Conservation (phyloP, 2,888 invertebrate species). For the Drosophila bunnanda region DNA sequence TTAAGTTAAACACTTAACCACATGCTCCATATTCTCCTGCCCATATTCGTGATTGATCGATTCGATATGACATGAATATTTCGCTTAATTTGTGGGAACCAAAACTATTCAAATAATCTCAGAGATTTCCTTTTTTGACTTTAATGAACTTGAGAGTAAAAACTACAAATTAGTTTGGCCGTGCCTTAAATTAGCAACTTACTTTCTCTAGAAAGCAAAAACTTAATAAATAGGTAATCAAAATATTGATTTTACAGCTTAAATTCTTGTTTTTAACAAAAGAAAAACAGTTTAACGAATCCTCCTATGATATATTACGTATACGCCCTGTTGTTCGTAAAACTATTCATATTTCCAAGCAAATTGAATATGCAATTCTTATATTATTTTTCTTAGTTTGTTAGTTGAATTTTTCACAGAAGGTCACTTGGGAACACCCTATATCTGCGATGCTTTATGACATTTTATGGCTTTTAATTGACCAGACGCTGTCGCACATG, state of each 20-base stretch:
- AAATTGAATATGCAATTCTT: not conserved
- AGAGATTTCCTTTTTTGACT: not conserved
- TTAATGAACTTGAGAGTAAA: conserved; percentile 2
- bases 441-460: conserved; percentile 39
- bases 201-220: conserved; percentile 12
- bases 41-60: conserved; percentile 27
- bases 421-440: conserved; percentile 24
- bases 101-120: not conserved
- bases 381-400: not conserved
- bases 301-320: conserved; percentile 10
- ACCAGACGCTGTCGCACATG: conserved; percentile 48
- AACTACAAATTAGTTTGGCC: conserved; percentile 20
- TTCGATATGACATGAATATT: conserved; percentile 23
- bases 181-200: conserved; percentile 23
- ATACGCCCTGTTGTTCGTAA: conserved; percentile 3
- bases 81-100: conserved; percentile 15
- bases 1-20: conserved; percentile 34
- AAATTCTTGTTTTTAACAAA: no score
- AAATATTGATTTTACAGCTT: not conserved
- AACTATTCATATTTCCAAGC: not conserved
- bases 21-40: conserved; percentile 39
- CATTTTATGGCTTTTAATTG: conserved; percentile 54
- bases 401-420: not conserved
- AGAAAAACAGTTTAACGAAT: no score
- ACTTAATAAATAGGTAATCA: not conserved